Evolutionary conservation across 2,113 vertebrate genomes (phyloP), one percentile per base, ranked within the genome.

Genomic region (Gnathonemus longibarbis): DNA sequence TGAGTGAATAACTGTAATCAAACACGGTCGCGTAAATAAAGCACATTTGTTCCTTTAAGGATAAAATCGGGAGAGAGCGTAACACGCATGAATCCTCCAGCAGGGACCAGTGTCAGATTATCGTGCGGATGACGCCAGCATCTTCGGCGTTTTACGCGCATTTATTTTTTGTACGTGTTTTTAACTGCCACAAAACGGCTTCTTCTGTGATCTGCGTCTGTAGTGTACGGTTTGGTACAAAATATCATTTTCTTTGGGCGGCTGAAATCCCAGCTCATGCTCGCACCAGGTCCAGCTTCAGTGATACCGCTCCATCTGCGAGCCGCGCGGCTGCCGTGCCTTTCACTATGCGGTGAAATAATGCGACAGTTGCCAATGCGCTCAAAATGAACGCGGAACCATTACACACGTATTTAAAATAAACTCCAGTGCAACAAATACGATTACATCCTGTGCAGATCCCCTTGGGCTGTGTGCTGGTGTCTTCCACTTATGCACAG

Each of bases 301-400:
- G 52, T 21, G 17, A 10, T 62, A 24, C 7, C 21, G 10, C 53
- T 10, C 39, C 35, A 4, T 35, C 66, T 39, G 62, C 52, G 48
- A 49, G 42, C 9, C 39, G 35, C 84, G 19, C 21, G 21, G 91
- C 94, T 93, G 91, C 92, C 95, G 95, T 93, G 92, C 93, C 91
- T 92, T 91, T 91, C 66, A 90, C 58, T 91, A 94, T 94, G 94
- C 93, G 91, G 92, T 92, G 91, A 92, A 92, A 93, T 58, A 95
- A 94, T 96, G 95, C 96, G 95, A 94, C 95, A 95, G 89, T 90
- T 89, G 70, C 88, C 89, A 77, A 19, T 42, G 10, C 27, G 10
- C 62, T 70, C n/a, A 4, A 4, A 70, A 70, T 5, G 10, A 70
- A 31, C 27, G 62, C n/a, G 0, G 10, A 31, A 70, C 45, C 49